Percentiles rank a stretch among this genome's conserved stretches.
Conservation (phyloP, 1,140 invertebrate genomes). For the Zaprionus lachaisei region DNA sequence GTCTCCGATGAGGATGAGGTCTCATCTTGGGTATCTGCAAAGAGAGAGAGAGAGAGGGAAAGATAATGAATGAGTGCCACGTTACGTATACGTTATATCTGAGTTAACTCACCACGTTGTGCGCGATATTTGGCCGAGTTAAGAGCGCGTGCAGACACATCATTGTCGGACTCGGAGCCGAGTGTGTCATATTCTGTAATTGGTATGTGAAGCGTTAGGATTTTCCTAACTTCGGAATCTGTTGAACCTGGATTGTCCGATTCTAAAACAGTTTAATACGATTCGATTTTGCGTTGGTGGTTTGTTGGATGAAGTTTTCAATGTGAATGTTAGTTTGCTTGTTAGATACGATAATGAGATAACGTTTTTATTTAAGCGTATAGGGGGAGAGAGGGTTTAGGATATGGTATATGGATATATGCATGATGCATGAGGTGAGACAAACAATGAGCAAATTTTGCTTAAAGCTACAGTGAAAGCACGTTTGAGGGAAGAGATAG, state of each 20-base stretch:
- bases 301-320: constrained; percentile 58
- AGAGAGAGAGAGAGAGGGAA: neutral
- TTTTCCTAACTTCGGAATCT: constrained; percentile 94
- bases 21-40: constrained; percentile 87
- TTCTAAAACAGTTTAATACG: constrained; percentile 88
- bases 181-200: constrained; percentile 94
- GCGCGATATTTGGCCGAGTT: constrained; percentile 87
- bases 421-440: constrained; percentile 27
- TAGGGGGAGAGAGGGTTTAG: constrained; percentile 5
- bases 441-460: constrained; percentile 63
- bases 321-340: constrained; percentile 55
- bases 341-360: constrained; percentile 31
- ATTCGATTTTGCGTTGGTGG: constrained; percentile 79
- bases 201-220: constrained; percentile 93
- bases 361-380: constrained; percentile 8
- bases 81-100: neutral
- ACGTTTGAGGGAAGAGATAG: neutral
- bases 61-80: neutral
- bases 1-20: constrained; percentile 90
- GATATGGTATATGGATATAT: neutral
- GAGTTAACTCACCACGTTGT: constrained; percentile 84
- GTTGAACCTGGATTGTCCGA: constrained; percentile 94
- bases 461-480: constrained; percentile 58
- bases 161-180: constrained; percentile 90
- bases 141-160: constrained; percentile 86